Evolutionary conservation across 1,140 invertebrate species (phyloP).

Genomic region (Calycopis cecrops): DNA sequence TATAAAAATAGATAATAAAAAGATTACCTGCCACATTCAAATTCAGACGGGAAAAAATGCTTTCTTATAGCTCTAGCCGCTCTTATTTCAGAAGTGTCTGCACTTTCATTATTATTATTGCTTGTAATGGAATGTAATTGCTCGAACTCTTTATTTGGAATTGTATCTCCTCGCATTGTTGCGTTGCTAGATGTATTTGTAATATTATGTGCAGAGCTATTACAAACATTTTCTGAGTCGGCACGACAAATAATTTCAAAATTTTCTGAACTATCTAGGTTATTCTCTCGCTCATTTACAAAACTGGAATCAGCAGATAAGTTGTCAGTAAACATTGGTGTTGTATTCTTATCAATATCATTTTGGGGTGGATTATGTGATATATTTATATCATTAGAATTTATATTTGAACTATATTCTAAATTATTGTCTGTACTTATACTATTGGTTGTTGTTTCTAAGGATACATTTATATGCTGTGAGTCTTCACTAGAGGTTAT

Average conservation of each 20-base stretch:
- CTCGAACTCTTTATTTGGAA: neutral
- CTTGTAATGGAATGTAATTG: neutral
- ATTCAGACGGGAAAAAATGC: slow-evolving; percentile 42
- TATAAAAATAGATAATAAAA: too few relatives aligned
- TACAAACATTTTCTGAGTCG: too few relatives aligned
- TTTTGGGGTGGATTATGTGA: too few relatives aligned
- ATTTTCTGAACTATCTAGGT: too few relatives aligned
- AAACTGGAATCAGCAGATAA: too few relatives aligned
- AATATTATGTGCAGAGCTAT: neutral
- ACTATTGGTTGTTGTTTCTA: neutral
- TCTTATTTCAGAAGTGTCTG: slow-evolving; percentile 37
- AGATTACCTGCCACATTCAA: slow-evolving; percentile 57
- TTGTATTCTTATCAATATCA: too few relatives aligned
- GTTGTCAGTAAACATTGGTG: too few relatives aligned
- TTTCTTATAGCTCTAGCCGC: slow-evolving; percentile 48
- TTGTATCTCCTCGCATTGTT: neutral
- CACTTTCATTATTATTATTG: slow-evolving; percentile 22
- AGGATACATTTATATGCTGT: neutral
- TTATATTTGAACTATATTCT: neutral
- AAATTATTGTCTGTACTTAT: neutral
- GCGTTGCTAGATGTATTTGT: neutral
- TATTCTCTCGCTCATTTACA: too few relatives aligned
- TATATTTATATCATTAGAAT: neutral
- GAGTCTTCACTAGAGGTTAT: slow-evolving; percentile 3
- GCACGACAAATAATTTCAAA: too few relatives aligned